Base-by-base conservation (phyloP, 1,140 invertebrate species). In the Pseudomyrmex gracilis region DNA sequence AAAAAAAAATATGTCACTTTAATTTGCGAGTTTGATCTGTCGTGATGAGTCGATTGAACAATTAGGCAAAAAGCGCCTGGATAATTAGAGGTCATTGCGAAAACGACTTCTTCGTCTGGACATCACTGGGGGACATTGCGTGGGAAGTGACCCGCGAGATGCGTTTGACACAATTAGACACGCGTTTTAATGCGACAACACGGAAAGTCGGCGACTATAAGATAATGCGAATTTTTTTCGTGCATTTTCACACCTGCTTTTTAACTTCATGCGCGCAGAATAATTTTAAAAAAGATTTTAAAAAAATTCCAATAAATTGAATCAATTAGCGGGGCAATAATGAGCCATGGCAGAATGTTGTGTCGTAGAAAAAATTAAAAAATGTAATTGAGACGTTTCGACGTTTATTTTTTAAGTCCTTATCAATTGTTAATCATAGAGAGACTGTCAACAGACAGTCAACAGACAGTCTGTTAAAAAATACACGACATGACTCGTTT, bases 101-200 rank as follows among this genome's bases (percentile, higher is more conserved):
- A 82, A 87, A 57, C 34, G 64, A 53, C 49, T 74, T 58, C n/a
- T 34, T 34, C 34, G 34, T 82, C 71, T 67, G 60, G n/a, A 73
- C 78, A 55, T 83, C 85, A 86, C 45, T 63, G 85, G 85, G 74
- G 17, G n/a, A n/a, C 58, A 57, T 68, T 61, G 87, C 78, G 89
- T 91, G 89, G 89, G 89, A 91, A 89, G 82, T 83, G 61, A 57
- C 34, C 53, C 55, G 64, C 55, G 64, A 63, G 83, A 84, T 61
- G 57, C 49, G 73, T 83, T 83, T 71, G 82, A 43, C 83, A 73
- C 55, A 85, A 87, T 90, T 74, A 12, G 12, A 74, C 43, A 68
- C 5, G 17, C 67, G 47, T 45, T 77, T 43, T 2, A 5, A 45
- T 24, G 49, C 3, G 15, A 57, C 10, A 2, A 57, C 10, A 2